Evolutionary conservation across 2,888 invertebrate species (phyloP).

Genomic region (Amiota mariae): DNA sequence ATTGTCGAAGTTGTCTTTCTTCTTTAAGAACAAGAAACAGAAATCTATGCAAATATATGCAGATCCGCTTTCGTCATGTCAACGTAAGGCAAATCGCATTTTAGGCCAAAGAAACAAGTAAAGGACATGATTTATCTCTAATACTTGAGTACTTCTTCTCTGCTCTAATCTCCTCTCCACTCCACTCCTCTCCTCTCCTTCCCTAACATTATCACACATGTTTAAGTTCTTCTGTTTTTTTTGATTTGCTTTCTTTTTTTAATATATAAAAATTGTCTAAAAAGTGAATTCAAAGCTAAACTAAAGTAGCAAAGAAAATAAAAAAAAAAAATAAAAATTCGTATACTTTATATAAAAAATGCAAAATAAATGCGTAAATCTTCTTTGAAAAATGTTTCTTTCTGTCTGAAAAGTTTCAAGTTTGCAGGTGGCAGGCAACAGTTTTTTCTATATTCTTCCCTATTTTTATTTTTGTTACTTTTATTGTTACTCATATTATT

Average conservation of each 20-base stretch:
- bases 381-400: slow-evolving; percentile 41
- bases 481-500: not conserved
- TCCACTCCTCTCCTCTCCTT: too few relatives aligned
- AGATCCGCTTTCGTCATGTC: slow-evolving; percentile 71
- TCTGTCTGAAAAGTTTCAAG: slow-evolving; percentile 53
- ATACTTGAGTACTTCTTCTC: too few relatives aligned
- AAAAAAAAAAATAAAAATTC: slow-evolving; percentile 49
- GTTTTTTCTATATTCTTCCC: not conserved
- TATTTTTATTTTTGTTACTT: not conserved
- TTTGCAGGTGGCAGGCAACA: slow-evolving; percentile 39
- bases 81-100: slow-evolving; percentile 62
- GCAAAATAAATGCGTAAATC: slow-evolving; percentile 66
- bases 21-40: slow-evolving; percentile 23
- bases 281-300: not conserved
- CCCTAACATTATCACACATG: too few relatives aligned
- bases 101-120: slow-evolving; percentile 43
- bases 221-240: not conserved
- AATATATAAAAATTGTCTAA: slow-evolving; percentile 26
- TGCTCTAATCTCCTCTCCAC: too few relatives aligned
- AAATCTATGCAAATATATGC: slow-evolving; percentile 72
- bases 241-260: slow-evolving; percentile 52
- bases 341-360: slow-evolving; percentile 65
- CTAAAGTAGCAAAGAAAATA: not conserved
- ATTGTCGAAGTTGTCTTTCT: slow-evolving; percentile 27
- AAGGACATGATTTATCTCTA: slow-evolving; percentile 36